Evolutionary conservation across 2,113 vertebrate genomes (phyloP).

Genomic region (Seriola aureovittata): DNA sequence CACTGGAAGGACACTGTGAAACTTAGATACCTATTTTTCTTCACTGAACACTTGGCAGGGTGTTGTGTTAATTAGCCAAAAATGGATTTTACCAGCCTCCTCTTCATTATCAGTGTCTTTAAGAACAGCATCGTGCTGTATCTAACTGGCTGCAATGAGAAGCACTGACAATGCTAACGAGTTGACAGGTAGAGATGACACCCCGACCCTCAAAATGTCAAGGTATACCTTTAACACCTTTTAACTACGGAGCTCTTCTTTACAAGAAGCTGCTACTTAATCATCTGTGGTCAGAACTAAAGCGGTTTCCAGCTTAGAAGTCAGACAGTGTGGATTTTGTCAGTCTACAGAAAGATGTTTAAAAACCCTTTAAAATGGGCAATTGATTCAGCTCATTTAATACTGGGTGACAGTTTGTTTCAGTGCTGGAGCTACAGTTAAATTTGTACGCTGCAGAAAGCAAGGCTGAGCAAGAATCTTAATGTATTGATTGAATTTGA

Average conservation of each 20-base stretch:
- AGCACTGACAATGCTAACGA: slow-evolving; percentile 11
- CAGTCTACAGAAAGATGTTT: background rate
- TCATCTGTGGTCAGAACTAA: slow-evolving; percentile 2
- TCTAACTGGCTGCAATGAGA: slow-evolving; percentile 1
- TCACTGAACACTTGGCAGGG: slow-evolving; percentile 20
- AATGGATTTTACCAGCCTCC: slow-evolving; percentile 20
- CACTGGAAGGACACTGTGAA: slow-evolving; percentile 7
- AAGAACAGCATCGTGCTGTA: slow-evolving; percentile 12
- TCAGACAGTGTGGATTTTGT: slow-evolving; percentile 8
- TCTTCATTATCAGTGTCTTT: slow-evolving; percentile 43
- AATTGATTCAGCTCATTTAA: background rate
- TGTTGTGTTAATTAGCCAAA: slow-evolving; percentile 35
- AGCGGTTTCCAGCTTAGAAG: slow-evolving; percentile 12
- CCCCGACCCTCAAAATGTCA: slow-evolving; percentile 3
- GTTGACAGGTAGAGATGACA: slow-evolving; percentile 8
- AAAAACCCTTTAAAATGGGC: background rate
- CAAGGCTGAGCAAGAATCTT: background rate
- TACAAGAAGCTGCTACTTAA: slow-evolving; percentile 1
- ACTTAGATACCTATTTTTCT: background rate
- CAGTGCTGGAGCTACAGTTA: background rate
- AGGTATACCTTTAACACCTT: slow-evolving; percentile 4
- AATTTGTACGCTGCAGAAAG: background rate
- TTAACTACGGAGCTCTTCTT: slow-evolving; percentile 7
- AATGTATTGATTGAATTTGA: background rate
- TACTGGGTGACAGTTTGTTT: background rate